Conservation (phyloP, 2,888 invertebrate genomes). For the Drosophila aldrichi region DNA sequence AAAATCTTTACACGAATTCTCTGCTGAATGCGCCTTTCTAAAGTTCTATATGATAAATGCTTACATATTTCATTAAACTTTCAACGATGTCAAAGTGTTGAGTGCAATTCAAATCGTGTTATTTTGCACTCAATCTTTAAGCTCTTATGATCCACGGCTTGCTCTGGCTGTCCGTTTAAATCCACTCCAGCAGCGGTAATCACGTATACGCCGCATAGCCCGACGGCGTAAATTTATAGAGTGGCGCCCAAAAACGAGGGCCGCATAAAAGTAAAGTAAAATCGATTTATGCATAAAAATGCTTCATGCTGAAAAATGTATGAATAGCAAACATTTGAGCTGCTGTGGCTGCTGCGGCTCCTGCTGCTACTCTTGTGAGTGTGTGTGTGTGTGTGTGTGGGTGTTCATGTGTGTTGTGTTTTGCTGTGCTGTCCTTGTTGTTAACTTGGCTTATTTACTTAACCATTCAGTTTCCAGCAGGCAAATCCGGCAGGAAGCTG, state of each 20-base stretch:
- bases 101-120: conserved; percentile 8
- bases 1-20: not conserved
- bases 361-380: conserved; percentile 19
- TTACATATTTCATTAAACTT: conserved; percentile 10
- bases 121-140: conserved; percentile 22
- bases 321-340: conserved; percentile 71
- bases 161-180: conserved; percentile 18
- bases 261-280: conserved; percentile 56
- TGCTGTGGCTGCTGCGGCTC: conserved; percentile 40
- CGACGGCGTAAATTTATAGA: conserved; percentile 65
- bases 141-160: conserved; percentile 27
- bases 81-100: conserved; percentile 14
- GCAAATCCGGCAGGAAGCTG: conserved; percentile 33
- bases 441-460: conserved; percentile 58
- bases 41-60: not conserved
- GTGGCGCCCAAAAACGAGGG: conserved; percentile 36
- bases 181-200: conserved; percentile 55
- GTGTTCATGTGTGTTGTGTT: conserved; percentile 6
- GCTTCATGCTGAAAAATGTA: conserved; percentile 64
- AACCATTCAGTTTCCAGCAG: conserved; percentile 38
- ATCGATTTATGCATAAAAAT: conserved; percentile 79
- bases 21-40: not conserved
- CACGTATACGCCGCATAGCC: conserved; percentile 66
- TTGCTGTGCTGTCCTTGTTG: conserved; percentile 33
- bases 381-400: conserved; percentile 6